Evolutionary conservation across 2,888 invertebrate species (phyloP).

Genomic region (Theodoxus fluviatilis): DNA sequence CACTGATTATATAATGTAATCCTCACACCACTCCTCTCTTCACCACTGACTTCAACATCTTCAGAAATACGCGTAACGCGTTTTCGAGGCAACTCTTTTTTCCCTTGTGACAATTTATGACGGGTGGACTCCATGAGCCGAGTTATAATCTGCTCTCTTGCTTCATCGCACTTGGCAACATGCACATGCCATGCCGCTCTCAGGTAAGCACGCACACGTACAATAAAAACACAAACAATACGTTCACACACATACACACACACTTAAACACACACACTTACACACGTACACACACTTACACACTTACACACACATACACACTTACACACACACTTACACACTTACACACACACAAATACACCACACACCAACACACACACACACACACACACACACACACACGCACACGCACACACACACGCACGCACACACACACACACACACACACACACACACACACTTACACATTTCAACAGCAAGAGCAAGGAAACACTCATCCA

Average conservation of each 20-base stretch:
- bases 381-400: constrained; percentile 2
- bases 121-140: too few species aligned
- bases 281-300: neutral
- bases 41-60: too few species aligned
- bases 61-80: too few species aligned
- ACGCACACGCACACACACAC: constrained; percentile 5
- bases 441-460: constrained; percentile 21
- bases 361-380: neutral
- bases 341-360: constrained; percentile 12
- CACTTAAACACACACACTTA: constrained; percentile 10
- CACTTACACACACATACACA: neutral
- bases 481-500: neutral
- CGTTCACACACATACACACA: neutral
- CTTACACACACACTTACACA: constrained; percentile 6
- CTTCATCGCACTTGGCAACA: too few species aligned
- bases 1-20: too few species aligned
- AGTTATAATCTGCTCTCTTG: too few species aligned
- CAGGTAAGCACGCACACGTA: constrained; percentile 1
- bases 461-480: neutral
- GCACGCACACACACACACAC: constrained; percentile 13
- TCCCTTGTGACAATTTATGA: too few species aligned
- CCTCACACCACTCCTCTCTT: too few species aligned
- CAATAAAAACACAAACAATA: too few species aligned
- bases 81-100: too few species aligned
- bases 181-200: too few species aligned